Evolutionary conservation across 2,113 vertebrate species (phyloP).

Genomic region (Carassius carassius): DNA sequence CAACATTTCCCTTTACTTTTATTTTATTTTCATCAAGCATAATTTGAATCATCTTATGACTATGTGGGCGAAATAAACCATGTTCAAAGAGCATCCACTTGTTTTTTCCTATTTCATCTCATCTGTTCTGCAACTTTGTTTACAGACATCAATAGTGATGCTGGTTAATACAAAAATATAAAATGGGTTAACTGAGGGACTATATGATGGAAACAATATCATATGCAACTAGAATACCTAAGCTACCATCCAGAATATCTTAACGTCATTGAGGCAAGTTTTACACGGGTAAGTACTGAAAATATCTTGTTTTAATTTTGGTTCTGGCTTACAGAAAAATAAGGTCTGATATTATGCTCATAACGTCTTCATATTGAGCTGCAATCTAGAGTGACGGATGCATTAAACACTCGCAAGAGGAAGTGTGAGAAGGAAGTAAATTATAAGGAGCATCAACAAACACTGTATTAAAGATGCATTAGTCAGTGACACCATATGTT

Average conservation of each 20-base stretch:
- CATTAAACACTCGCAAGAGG: conserved; percentile 21
- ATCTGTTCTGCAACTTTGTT: background rate
- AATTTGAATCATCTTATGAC: background rate
- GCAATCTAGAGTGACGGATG: background rate
- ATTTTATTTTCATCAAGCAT: background rate
- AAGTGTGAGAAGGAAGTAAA: conserved; percentile 47
- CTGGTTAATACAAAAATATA: background rate
- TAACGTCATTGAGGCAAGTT: background rate
- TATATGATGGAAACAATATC: background rate
- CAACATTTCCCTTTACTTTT: conserved; percentile 20
- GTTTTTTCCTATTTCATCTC: background rate
- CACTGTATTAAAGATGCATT: conserved; percentile 37
- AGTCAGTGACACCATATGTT: conserved; percentile 16
- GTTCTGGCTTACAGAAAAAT: background rate
- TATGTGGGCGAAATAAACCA: background rate
- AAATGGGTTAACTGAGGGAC: background rate
- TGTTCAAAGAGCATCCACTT: background rate
- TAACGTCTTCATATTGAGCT: background rate
- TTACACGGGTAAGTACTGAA: background rate
- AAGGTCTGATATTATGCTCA: background rate
- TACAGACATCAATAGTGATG: background rate
- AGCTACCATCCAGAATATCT: background rate
- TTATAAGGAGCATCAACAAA: conserved; percentile 9
- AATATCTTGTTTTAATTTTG: background rate
- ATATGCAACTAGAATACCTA: too few relatives aligned